Evolutionary conservation across 1,140 invertebrate species (phyloP), one percentile per base, ranked within the genome.

Genomic region (Saxidomus purpurata): DNA sequence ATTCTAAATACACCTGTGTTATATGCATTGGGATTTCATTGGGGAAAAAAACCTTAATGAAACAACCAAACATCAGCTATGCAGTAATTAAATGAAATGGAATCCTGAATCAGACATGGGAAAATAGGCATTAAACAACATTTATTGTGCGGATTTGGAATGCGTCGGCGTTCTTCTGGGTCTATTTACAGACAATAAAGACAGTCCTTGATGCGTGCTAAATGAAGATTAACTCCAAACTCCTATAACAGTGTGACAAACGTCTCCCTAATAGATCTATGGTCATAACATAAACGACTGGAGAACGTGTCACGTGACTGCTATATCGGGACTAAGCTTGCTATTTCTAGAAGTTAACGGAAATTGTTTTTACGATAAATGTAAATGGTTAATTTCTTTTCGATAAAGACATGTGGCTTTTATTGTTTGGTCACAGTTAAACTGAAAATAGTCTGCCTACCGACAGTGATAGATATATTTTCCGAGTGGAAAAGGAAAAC

Each of bases 341-440:
- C 67, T 71, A 71, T 71, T 38, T 71, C 34, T 38, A n/a, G 67
- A 17, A 28, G 1, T 71, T 71, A 22, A 17, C 67, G 67, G 67
- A 71, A 17, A 71, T 71, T 71, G 36, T 1, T 38, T 28, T 38
- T 38, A 19, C 34, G 34, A 38, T 71, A 38, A 38, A 36, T 36
- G 67, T 71, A 38, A 71, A 38, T 71, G 34, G 67, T 17, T 63
- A 63, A 63, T 63, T 63, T 63, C 59, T 63, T 28, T 63, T 63
- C 59, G 25, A 63, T 63, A 28, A 63, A 28, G 1, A 8, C 59
- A 63, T 63, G 59, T 25, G 52, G 52, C n/a, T 55, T 55, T 55
- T n/a, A 55, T n/a, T n/a, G n/a, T n/a, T n/a, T n/a, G n/a, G n/a
- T n/a, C n/a, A n/a, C n/a, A n/a, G n/a, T n/a, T 55, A 22, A 22